Conservation (phyloP, 2,797 vertebrate species). For the Micrastur ruficollis region DNA sequence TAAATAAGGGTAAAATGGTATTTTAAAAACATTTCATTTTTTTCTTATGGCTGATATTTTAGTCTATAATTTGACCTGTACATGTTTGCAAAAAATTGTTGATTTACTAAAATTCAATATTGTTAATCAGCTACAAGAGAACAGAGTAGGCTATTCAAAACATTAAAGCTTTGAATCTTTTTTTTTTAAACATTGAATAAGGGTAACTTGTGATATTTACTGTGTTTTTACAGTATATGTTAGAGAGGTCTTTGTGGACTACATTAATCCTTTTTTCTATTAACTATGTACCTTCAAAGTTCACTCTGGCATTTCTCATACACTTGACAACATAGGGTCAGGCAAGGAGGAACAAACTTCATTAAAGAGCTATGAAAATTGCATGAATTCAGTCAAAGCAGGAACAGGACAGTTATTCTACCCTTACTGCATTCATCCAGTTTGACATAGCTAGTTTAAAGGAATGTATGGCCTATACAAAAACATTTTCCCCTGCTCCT, state of each 20-base stretch:
- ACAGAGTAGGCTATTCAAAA: background rate
- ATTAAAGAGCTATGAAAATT: background rate
- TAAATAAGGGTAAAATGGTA: background rate
- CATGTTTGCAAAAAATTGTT: background rate
- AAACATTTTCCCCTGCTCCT: background rate
- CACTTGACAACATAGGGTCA: background rate
- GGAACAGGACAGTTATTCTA: background rate
- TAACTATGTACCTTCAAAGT: conserved; percentile 38
- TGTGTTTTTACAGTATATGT: conserved; percentile 11
- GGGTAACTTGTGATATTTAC: conserved; percentile 36
- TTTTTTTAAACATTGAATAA: background rate
- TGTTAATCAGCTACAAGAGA: background rate
- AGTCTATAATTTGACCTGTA: background rate
- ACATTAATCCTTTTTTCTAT: conserved; percentile 32
- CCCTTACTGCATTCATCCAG: background rate
- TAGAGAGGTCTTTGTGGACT: conserved; percentile 16
- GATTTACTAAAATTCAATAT: background rate
- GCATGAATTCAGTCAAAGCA: background rate
- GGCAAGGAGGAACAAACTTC: background rate
- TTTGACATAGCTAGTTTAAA: background rate
- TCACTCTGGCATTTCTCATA: conserved; percentile 48
- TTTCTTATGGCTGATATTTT: background rate
- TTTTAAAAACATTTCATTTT: background rate
- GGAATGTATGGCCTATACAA: background rate
- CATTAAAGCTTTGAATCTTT: background rate